These are phyloP conservation scores for Shinisaurus crocodilurus DNA, from an alignment of 2,113 vertebrate genomes.

Conservation along the genomic window DNA sequence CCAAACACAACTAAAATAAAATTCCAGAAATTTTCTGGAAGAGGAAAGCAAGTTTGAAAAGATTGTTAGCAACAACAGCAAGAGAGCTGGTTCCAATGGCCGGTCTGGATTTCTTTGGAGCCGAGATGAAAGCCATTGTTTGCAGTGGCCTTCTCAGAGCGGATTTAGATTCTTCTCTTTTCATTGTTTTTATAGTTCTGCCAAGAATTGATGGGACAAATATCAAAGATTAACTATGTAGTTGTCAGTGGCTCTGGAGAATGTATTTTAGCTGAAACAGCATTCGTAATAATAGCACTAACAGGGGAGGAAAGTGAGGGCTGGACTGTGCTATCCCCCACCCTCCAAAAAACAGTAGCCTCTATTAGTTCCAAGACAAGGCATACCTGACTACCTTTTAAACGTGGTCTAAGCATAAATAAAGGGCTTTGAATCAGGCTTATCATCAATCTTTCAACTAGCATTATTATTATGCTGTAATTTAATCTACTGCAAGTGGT, in stretches of 20 bases:
- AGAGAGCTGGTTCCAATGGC: conserved; percentile 27
- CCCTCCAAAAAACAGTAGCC: conserved; percentile 20
- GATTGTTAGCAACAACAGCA: conserved; percentile 41
- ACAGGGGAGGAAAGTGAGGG: conserved; percentile 32
- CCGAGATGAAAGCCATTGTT: conserved; percentile 61
- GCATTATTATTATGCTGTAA: conserved; percentile 52
- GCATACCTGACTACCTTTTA: conserved; percentile 54
- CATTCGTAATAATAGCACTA: conserved; percentile 44
- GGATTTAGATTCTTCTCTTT: conserved; percentile 41
- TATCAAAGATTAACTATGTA: conserved; percentile 51
- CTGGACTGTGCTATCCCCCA: neutral
- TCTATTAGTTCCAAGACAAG: conserved; percentile 24
- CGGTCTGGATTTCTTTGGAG: conserved; percentile 67
- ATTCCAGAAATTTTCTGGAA: conserved; percentile 57
- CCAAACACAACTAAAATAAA: conserved; percentile 42
- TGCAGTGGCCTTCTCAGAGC: conserved; percentile 20
- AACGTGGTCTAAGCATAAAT: conserved; percentile 57
- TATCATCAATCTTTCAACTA: conserved; percentile 65
- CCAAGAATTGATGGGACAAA: conserved; percentile 57
- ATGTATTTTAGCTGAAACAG: conserved; percentile 41
- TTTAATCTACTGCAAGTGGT: conserved; percentile 54
- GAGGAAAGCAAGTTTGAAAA: conserved; percentile 42
- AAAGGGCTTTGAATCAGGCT: conserved; percentile 51
- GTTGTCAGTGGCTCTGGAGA: conserved; percentile 52
- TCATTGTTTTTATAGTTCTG: conserved; percentile 54